Base-by-base conservation (phyloP, 2,113 vertebrate species). In the western clawed frog (Xenopus tropicalis) region DNA sequence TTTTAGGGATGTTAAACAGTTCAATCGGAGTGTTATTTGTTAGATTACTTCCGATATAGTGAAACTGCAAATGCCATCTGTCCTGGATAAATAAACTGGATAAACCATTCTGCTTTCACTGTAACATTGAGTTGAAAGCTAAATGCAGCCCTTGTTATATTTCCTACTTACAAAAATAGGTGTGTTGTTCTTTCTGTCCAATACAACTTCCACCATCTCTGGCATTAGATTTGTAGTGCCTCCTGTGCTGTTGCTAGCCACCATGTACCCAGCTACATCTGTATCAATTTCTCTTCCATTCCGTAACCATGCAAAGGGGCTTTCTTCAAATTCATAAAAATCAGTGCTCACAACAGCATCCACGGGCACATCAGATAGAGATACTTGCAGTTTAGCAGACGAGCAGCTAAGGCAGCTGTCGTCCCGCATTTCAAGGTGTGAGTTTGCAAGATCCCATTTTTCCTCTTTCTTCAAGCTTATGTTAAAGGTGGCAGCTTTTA, bases 281-380 rank as follows among this genome's bases (percentile, higher is more conserved):
- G 86, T 82, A 77, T 11, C 0, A 3, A 19, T 52, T 14, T 22
- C 54, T 20, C 29, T 70, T 7, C 22, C 63, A 10, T 72, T 56
- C 7, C 1, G 70, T 51, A 91, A 22, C 89, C 90, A 89, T 12
- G 86, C 85, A 72, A 91, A 88, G 1, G 87, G 86, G 56, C 81
- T 86, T 0, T 80, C 58, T 0, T 83, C 37, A 75, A 91, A 91
- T 52, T 87, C 85, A 78, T 81, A 88, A 67, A 87, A 9, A 8
- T 80, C 79, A 16, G 78, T 69, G 2, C 86, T 85, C 42, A 91
- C 11, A 0, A 74, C 80, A 5, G 84, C 51, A 1, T 79, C 19
- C 0, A 3, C 1, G 0, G 37, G 1, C 20, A 72, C 2, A 16
- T 11, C 5, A 0, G 77, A 62, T 14, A 16, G 0, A 0, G 24